phyloP scores from a whole-genome alignment of 1,140 invertebrate species.

The Anoplophora glabripennis region DNA sequence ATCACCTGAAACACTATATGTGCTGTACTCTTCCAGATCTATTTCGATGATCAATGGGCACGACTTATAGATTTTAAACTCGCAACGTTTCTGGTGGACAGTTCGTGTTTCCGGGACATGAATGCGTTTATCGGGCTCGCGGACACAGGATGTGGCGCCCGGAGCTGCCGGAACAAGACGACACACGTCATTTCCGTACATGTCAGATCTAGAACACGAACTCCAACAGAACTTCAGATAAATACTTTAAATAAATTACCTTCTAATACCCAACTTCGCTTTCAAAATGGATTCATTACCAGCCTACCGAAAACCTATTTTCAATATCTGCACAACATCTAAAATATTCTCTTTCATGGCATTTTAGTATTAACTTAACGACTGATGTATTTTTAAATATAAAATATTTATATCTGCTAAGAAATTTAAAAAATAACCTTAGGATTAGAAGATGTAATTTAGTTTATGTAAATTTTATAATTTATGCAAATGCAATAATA shows the following conservation, averaged over 20 bases:
- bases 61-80: background rate
- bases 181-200: conserved; percentile 49
- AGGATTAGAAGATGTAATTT: no score
- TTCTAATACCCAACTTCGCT: conserved; percentile 28
- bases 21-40: no score
- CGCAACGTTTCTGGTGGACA: conserved; percentile 37
- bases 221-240: conserved; percentile 26
- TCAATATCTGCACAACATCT: no score
- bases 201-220: conserved; percentile 41
- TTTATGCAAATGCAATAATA: no score
- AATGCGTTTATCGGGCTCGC: conserved; percentile 46
- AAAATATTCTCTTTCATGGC: no score
- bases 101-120: conserved; percentile 47
- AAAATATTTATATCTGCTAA: no score
- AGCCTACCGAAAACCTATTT: background rate
- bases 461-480: no score
- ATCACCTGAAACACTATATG: no score
- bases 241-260: conserved; percentile 35
- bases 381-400: no score
- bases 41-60: no score
- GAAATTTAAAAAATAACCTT: no score
- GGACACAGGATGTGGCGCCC: conserved; percentile 46
- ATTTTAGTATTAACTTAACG: no score
- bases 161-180: conserved; percentile 48
- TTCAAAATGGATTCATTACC: conserved; percentile 1